A percentile compares a stretch with the other conserved stretches of the same genome.
phyloP scores from a whole-genome alignment of 2,888 invertebrate species.

The Hecatera dysodea region DNA sequence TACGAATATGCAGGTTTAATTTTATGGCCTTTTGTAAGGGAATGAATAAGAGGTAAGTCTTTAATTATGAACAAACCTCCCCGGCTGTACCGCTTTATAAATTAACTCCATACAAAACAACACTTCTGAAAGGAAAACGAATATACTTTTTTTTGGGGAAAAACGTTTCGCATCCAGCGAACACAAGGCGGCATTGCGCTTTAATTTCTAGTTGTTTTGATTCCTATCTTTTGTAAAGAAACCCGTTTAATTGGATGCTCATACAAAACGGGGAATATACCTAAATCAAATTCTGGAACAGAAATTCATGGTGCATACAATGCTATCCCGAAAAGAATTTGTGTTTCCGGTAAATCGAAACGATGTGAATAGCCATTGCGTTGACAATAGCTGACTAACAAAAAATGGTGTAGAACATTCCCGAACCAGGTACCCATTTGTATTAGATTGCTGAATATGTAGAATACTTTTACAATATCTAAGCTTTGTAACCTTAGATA shows the following conservation, averaged over 20 bases:
- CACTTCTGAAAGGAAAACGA: slow-evolving; percentile 70
- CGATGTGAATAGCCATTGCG: slow-evolving; percentile 57
- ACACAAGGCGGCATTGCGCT: slow-evolving; percentile 61
- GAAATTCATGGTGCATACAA: slow-evolving; percentile 67
- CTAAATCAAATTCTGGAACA: slow-evolving; percentile 67
- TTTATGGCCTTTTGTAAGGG: slow-evolving; percentile 83
- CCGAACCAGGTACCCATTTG: slow-evolving; percentile 24
- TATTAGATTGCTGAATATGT: slow-evolving; percentile 17
- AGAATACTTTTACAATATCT: no score
- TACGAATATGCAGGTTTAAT: slow-evolving; percentile 87
- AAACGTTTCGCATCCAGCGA: slow-evolving; percentile 65
- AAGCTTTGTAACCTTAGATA: slow-evolving; percentile 5
- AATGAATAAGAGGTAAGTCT: slow-evolving; percentile 84
- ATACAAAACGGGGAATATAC: slow-evolving; percentile 59
- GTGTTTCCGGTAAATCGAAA: slow-evolving; percentile 68
- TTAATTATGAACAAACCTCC: slow-evolving; percentile 83
- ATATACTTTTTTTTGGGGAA: slow-evolving; percentile 64
- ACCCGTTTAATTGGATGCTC: slow-evolving; percentile 62
- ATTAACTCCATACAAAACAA: slow-evolving; percentile 78
- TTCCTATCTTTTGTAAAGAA: slow-evolving; percentile 68
- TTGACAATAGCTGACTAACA: slow-evolving; percentile 62
- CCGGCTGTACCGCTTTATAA: slow-evolving; percentile 73
- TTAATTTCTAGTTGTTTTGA: slow-evolving; percentile 65
- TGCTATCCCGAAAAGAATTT: slow-evolving; percentile 65
- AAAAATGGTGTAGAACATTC: slow-evolving; percentile 57